Base-by-base conservation (phyloP, 2,888 invertebrate species). In the Chymomyza fuscimana region DNA sequence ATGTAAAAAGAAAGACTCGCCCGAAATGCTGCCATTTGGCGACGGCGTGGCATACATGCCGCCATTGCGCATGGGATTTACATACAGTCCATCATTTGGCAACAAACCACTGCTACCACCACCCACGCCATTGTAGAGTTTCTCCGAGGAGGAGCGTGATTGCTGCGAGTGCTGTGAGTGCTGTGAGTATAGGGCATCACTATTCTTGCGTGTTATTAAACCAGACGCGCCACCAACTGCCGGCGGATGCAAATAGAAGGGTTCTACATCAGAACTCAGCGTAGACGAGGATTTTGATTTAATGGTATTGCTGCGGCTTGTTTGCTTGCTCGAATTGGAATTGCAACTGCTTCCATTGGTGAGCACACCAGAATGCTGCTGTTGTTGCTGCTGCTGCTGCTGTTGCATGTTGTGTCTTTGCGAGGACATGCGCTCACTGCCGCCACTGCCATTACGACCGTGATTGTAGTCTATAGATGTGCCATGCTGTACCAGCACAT, bases 1-100 rank as follows among this genome's bases (percentile, higher is more conserved):
- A 92, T 97, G 97, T 65, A 97, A 93, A 90, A 96, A 97, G 93
- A 97, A 97, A 6, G 96, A 94, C 85, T 95, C 95, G n/a, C 93
- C 93, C 9, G 92, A 92, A 65, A 92, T 91, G 86, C 94, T 93
- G 74, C 93, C 94, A 62, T 93, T 94, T 65, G 93, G 93, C 92
- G 89, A 94, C 51, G 92, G 90, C 89, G 92, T 94, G 91, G 91
- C 93, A 91, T 82, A 92, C 92, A 93, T 92, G 12, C 88, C 89
- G 0, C 89, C 88, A 52, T 87, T 88, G 52, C 93, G 91, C 96
- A 97, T 96, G 0, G 97, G 96, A 90, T 96, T 97, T 72, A 97
- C 95, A 89, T 97, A 97, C 56, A 97, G 93, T 0, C 97, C 97
- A 84, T 97, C 96, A 69, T 92, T 92, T 61, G 92, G 92, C 68